Conservation (phyloP, 2,888 invertebrate species). For the Syritta pipiens region DNA sequence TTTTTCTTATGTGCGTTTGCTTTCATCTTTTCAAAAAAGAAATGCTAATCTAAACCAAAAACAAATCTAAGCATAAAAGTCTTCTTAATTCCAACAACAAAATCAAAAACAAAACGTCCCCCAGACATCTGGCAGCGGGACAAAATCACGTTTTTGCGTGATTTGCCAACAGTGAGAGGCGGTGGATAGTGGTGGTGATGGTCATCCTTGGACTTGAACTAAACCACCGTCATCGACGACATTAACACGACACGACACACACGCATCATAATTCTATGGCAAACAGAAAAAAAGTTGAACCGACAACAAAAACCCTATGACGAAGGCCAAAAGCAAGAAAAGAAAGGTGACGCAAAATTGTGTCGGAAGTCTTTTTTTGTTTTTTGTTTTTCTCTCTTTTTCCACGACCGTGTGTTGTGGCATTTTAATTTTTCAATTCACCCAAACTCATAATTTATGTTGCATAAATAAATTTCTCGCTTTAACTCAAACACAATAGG, state of each 20-base stretch:
- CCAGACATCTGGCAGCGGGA: constrained; percentile 2
- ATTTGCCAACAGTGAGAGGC: constrained; percentile 18
- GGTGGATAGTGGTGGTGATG: neutral
- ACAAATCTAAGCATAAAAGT: neutral
- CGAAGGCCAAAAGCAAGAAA: constrained; percentile 14
- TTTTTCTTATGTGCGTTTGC: constrained; percentile 52
- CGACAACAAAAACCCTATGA: constrained; percentile 9
- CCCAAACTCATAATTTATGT: neutral
- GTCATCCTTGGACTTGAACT: constrained; percentile 51
- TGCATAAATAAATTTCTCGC: no score
- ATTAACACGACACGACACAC: constrained; percentile 6
- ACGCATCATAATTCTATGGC: no score
- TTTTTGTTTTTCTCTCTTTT: no score
- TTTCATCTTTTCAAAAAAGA: constrained; percentile 18
- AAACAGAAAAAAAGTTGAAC: neutral
- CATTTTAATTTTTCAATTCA: neutral
- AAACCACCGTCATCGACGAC: constrained; percentile 26
- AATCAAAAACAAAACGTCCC: neutral
- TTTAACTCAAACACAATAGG: no score
- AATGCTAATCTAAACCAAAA: neutral
- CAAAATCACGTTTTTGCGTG: constrained; percentile 31
- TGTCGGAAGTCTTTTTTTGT: constrained; percentile 11
- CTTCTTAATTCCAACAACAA: constrained; percentile 36
- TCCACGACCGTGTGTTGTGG: no score
- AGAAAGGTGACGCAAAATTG: constrained; percentile 39